Evolutionary conservation across 1,140 invertebrate species (phyloP), one percentile per base, ranked within the genome.

Genomic region (Danaus plexippus): DNA sequence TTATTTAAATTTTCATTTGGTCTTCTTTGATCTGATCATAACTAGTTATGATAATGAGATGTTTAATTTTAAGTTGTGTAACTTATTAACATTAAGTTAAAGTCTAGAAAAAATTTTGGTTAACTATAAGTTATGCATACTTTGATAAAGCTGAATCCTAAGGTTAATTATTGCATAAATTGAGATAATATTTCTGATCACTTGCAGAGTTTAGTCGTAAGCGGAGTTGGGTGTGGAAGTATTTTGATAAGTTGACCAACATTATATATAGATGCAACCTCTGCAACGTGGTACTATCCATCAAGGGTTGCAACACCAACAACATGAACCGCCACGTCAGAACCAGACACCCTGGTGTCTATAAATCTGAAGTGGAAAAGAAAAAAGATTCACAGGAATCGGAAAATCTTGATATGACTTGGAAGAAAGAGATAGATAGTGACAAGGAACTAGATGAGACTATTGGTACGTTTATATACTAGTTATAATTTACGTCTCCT

Each of bases 171-270:
- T 32, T 32, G 22, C 22, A 32, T 32, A 32, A 32, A 32, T n/a
- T 32, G 22, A 32, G 5, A 32, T 32, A 32, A 32, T 32, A 32
- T 32, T 32, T 32, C 22, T 32, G 22, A 32, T 55, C 41, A 45
- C 57, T 64, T 63, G 43, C 47, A 64, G 58, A 65, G 50, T 59
- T 59, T 46, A 59, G 51, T 49, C 68, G 79, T 48, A 83, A 75
- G 67, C 67, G 80, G 12, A 85, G 82, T 48, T 85, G 80, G 80
- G 77, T 85, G 1, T 85, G 82, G 82, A 84, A 84, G 43, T 84
- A 84, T 47, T 85, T 84, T 43, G 71, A 76, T 22, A 75, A 71
- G 41, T n/a, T 85, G 10, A 81, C 75, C 57, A 80, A 63, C 49
- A 77, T 76, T 1, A 79, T 85, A 42, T 85, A 80, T 61, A 69